Percentiles rank a stretch among this genome's conserved stretches.
Conservation (phyloP, 2,888 invertebrate species). For the Drosophila formosana region DNA sequence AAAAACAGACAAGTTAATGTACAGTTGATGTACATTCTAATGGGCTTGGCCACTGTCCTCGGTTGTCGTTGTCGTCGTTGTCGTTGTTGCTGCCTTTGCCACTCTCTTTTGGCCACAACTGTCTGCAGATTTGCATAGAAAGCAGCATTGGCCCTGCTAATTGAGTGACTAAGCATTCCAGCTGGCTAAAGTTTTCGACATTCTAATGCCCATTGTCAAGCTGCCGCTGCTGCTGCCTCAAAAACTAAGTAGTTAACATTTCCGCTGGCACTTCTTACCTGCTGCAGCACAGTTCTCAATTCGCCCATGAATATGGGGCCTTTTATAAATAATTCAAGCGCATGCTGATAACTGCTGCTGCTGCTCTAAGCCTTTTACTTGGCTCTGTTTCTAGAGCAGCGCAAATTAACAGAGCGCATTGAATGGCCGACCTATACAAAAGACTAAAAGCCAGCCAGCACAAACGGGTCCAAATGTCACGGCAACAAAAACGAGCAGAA, state of each 20-base stretch:
- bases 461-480: conserved; percentile 63
- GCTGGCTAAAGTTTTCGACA: conserved; percentile 71
- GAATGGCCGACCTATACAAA: conserved; percentile 58
- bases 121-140: conserved; percentile 76
- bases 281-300: conserved; percentile 48
- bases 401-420: conserved; percentile 79
- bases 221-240: conserved; percentile 49
- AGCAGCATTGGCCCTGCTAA: conserved; percentile 65
- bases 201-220: conserved; percentile 81
- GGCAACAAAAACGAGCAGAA: conserved; percentile 37
- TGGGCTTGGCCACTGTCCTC: conserved; percentile 39
- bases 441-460: conserved; percentile 43
- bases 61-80: conserved; percentile 1
- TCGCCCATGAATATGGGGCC: conserved; percentile 69
- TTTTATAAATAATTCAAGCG: conserved; percentile 79
- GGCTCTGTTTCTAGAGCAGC: conserved; percentile 57
- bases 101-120: conserved; percentile 32
- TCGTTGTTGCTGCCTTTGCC: conserved; percentile 9
- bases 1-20: conserved; percentile 81
- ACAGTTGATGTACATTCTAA: conserved; percentile 79
- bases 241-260: conserved; percentile 77
- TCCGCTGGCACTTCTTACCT: conserved; percentile 64
- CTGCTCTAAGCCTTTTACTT: conserved; percentile 58
- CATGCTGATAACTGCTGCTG: conserved; percentile 63
- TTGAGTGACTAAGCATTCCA: conserved; percentile 75